Evolutionary conservation across 1,140 invertebrate genomes (phyloP), one percentile per base, ranked within the genome.

Genomic region (Polyergus mexicanus): DNA sequence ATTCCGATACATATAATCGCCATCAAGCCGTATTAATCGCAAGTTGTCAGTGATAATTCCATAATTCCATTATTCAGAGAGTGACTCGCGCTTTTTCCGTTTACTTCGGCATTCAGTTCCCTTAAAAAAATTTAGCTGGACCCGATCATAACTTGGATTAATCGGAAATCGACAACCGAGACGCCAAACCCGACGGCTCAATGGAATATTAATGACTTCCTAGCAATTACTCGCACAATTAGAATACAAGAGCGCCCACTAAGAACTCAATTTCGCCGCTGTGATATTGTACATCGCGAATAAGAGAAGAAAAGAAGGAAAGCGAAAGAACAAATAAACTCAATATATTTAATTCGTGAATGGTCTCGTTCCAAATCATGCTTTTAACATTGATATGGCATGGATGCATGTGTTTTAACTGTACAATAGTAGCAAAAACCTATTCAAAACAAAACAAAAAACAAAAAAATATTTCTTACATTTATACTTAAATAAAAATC

Each of bases 181-280:
- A 44, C 74, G 25, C 19, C 16, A 38, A 44, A 25, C 35, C 38
- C 10, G 38, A 16, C 10, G n/a, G 56, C 19, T 54, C 38, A 74
- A 35, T 74, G 19, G 25, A 77, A 63, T 77, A 77, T 77, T 77
- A 77, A 77, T 77, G 74, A 47, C 25, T 32, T 22, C 3, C 74
- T 32, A 62, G 58, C 41, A 41, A 77, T 63, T 77, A 77, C 6
- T 63, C 38, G 41, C 38, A 38, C 38, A 77, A 77, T 77, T 77
- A 77, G 22, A 77, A 77, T 77, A 77, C 74, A 77, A 77, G 58
- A 62, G 41, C 58, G 22, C 10, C 58, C 8, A 19, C 38, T 77
- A 77, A 77, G 74, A 63, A 77, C 25, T 13, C 58, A 25, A 62
- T 44, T 41, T 62, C 35, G 38, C 10, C n/a, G 65, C 38, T 11